A percentile compares a stretch with the other conserved stretches of the same genome.
Evolutionary conservation across 2,113 vertebrate species (phyloP).

Genomic region (Macroglossus sobrinus): DNA sequence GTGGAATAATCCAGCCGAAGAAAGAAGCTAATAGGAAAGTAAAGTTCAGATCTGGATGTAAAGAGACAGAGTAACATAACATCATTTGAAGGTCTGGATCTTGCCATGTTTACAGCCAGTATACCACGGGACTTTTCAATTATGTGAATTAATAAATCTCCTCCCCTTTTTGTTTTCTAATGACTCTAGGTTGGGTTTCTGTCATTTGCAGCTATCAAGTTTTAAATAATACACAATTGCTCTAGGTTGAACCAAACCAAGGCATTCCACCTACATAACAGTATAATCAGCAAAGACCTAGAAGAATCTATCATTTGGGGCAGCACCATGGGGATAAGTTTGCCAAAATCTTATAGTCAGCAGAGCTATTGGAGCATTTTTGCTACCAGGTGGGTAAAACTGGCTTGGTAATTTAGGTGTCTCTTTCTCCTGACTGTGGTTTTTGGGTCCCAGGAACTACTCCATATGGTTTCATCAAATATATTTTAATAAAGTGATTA

Average conservation of each 20-base stretch:
- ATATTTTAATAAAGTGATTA: neutral
- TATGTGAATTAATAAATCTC: neutral
- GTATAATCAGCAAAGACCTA: neutral
- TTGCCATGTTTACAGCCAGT: neutral
- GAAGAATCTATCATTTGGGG: neutral
- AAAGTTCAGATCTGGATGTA: neutral
- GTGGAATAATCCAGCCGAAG: neutral
- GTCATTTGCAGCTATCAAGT: neutral
- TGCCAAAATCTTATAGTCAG: neutral
- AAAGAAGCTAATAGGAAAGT: neutral
- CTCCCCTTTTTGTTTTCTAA: neutral
- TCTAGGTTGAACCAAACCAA: neutral
- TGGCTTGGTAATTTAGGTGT: neutral
- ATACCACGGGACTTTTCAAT: neutral
- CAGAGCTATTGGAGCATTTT: neutral
- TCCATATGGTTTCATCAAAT: neutral
- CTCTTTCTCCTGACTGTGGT: neutral
- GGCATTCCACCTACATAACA: neutral
- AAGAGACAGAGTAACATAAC: neutral
- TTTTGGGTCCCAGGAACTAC: neutral
- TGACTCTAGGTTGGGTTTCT: neutral
- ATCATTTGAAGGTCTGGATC: neutral
- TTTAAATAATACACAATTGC: neutral
- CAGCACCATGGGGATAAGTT: neutral
- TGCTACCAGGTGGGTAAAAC: neutral